Conservation (phyloP, 1,140 invertebrate genomes). For the Zaprionus capensis region DNA sequence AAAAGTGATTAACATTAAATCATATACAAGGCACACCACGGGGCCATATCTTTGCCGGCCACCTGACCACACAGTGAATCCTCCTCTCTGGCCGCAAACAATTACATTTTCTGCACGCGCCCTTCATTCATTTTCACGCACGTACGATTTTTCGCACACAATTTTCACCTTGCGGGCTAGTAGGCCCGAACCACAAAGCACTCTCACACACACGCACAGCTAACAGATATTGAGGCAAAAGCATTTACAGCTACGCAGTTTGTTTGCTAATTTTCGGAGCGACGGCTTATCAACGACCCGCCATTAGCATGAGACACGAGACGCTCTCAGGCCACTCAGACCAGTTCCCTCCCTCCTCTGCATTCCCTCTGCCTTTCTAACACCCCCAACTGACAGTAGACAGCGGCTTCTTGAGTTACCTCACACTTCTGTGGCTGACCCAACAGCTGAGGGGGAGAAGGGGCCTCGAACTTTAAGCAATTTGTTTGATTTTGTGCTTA, state of each 20-base stretch:
- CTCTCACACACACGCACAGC: slow-evolving; percentile 27
- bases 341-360: background rate
- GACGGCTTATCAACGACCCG: slow-evolving; percentile 70
- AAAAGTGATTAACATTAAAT: slow-evolving; percentile 82
- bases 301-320: slow-evolving; percentile 57
- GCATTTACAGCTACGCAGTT: slow-evolving; percentile 77
- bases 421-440: background rate
- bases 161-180: slow-evolving; percentile 71
- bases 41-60: slow-evolving; percentile 70
- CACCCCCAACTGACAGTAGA: slow-evolving; percentile 38
- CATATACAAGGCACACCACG: slow-evolving; percentile 53
- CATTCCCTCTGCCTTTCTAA: background rate
- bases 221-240: slow-evolving; percentile 47
- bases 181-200: slow-evolving; percentile 18
- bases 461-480: slow-evolving; percentile 66
- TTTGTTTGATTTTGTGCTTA: slow-evolving; percentile 80
- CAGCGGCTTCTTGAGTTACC: slow-evolving; percentile 6
- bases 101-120: slow-evolving; percentile 69
- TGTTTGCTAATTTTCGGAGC: slow-evolving; percentile 74
- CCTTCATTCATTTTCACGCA: slow-evolving; percentile 75
- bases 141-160: slow-evolving; percentile 80
- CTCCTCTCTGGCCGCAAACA: slow-evolving; percentile 59
- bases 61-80: slow-evolving; percentile 62
- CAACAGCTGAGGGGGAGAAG: background rate
- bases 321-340: background rate